Evolutionary conservation across 2,113 vertebrate genomes (phyloP), one percentile per base, ranked within the genome.

Genomic region (Colaptes auratus): DNA sequence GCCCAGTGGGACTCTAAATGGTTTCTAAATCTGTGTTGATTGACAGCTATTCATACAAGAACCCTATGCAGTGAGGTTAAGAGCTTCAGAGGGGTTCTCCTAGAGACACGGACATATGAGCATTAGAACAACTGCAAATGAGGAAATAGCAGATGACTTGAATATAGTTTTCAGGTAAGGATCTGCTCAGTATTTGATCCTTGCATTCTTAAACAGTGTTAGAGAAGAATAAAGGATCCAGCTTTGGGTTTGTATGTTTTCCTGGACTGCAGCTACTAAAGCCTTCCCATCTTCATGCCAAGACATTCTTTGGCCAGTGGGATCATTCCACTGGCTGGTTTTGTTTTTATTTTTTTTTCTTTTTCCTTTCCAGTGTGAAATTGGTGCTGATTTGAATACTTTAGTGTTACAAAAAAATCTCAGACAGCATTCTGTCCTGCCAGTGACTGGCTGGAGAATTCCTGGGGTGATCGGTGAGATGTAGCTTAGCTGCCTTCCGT

Each of bases 201-300:
- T 71, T 79, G 15, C 24, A 12, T 86, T 42, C 23, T 39, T 36
- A 81, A 81, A 69, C 18, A 35, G 35, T n/a, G 16, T 25, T 70
- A 39, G 39, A 55, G 61, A 75, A 53, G 75, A 36, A 31, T 35
- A 8, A 74, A 71, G 72, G 31, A 50, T 69, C 35, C 60, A 53
- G 5, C 48, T 82, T 56, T 6, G 46, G n/a, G 12, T 44, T 78
- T 14, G 3, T 69, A 2, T 79, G 69, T 91, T 96, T 95, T 83
- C 78, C 42, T 88, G 67, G 61, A 48, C 66, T 84, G 61, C 63
- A 77, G 82, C 83, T 94, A 31, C 64, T 92, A 44, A 88, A 92
- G 28, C 50, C 46, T 59, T 71, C 76, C 82, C 66, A 70, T 90
- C 77, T 78, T 53, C 77, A 30, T 86, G 77, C 84, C 25, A 28